Evolutionary conservation across 2,113 vertebrate genomes (phyloP), one percentile per base, ranked within the genome.

Genomic region (Pheucticus melanocephalus): DNA sequence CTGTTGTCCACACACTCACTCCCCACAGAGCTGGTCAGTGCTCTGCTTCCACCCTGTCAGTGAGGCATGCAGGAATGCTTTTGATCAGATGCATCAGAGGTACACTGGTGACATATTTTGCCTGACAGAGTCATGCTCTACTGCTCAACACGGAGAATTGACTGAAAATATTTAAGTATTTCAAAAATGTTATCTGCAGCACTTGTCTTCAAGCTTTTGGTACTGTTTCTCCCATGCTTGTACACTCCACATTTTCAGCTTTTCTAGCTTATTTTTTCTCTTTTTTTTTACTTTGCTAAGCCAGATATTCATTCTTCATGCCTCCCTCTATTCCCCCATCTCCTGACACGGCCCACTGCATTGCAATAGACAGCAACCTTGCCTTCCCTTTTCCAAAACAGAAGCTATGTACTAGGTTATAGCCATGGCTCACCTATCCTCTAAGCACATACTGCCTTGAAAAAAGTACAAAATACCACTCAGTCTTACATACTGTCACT

Each of bases 381-480:
- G 33, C 44, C 35, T 59, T 51, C 23, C 17, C n/a, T 80, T 51
- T 89, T 73, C 25, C 28, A 78, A 48, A 11, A 31, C 3, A 51
- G 64, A 71, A 77, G 35, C 22, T 27, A 70, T 1, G 0, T 4
- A 24, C 5, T 31, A 45, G 27, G 61, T 42, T 24, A 28, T 1
- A 64, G 24, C 12, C 50, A 69, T 0, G 0, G 31, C 35, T 63
- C 53, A 61, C 2, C 59, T 61, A 73, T 1, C 23, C 12, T 47
- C 64, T 72, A 69, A 77, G 54, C 7, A 61, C 20, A 37, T 5
- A n/a, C 9, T 28, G 17, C 35, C 45, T 35, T n/a, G 3, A 92
- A 70, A 50, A 63, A 72, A 88, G 18, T 27, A 88, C 35, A 45
- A 45, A 83, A 72, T 35, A 86, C 15, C 50, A 72, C 45, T 50